Percentiles rank a stretch among this genome's conserved stretches.
These are phyloP conservation scores for Carettochelys insculpta DNA, from an alignment of 2,113 vertebrate genomes.

Conservation along the genomic window DNA sequence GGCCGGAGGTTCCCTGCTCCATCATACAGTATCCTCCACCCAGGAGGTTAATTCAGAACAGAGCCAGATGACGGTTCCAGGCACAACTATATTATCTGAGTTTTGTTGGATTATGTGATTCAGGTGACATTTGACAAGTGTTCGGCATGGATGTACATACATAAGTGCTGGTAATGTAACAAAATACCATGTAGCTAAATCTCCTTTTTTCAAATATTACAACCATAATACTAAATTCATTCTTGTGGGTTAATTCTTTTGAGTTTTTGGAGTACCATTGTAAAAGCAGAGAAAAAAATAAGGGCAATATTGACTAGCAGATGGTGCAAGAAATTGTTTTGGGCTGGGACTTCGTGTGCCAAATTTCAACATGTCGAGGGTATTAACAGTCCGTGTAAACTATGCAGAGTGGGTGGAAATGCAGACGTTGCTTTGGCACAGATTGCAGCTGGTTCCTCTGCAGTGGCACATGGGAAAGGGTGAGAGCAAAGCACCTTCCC, in stretches of 20 bases:
- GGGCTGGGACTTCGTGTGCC: background rate
- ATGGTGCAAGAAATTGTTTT: background rate
- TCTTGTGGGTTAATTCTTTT: background rate
- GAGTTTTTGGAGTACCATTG: background rate
- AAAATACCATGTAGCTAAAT: background rate
- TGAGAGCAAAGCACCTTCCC: background rate
- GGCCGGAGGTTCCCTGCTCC: too few relatives aligned
- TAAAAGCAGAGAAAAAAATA: background rate
- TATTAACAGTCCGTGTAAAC: background rate
- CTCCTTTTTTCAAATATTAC: background rate
- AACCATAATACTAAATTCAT: background rate
- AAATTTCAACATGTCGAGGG: background rate
- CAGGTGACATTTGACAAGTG: background rate
- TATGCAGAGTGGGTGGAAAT: background rate
- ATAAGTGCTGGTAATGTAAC: background rate
- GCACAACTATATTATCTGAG: background rate
- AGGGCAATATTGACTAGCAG: background rate
- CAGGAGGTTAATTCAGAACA: slow-evolving; percentile 32
- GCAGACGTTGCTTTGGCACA: background rate
- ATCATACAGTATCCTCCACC: slow-evolving; percentile 28
- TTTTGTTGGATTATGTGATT: background rate
- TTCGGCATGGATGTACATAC: background rate
- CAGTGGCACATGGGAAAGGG: background rate
- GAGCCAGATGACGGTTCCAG: background rate
- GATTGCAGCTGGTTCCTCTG: background rate